Percentiles rank a stretch among this genome's conserved stretches.
Conservation (phyloP, 1,140 invertebrate genomes). For the Nymphalis io region DNA sequence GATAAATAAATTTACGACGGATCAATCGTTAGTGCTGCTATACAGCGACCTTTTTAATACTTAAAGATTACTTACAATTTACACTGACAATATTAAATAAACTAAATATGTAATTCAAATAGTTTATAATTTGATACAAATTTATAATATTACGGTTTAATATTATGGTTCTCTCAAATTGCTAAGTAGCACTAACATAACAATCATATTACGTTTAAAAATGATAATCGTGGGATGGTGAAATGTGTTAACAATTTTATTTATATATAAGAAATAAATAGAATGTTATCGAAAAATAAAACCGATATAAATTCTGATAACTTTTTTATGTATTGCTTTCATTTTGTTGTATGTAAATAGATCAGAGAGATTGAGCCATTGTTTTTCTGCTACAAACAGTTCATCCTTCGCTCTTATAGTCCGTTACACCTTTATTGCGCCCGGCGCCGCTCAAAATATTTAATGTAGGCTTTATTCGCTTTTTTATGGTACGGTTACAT, state of each 20-base stretch:
- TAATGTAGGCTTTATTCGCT: conserved; percentile 4
- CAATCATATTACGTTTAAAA: too few relatives aligned
- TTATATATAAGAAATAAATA: too few relatives aligned
- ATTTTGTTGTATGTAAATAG: conserved; percentile 1
- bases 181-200: too few relatives aligned
- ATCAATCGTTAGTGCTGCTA: conserved; percentile 8
- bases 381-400: conserved; percentile 25
- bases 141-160: too few relatives aligned
- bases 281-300: too few relatives aligned
- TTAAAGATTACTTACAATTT: background rate
- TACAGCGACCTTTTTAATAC: background rate
- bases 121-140: background rate
- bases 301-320: too few relatives aligned
- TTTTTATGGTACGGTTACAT: conserved; percentile 19
- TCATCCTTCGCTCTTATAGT: conserved; percentile 14
- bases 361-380: background rate
- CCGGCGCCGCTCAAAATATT: conserved; percentile 22
- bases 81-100: background rate
- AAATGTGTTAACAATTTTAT: too few relatives aligned
- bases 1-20: conserved; percentile 27
- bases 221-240: too few relatives aligned
- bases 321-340: too few relatives aligned
- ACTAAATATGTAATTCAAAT: background rate
- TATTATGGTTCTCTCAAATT: too few relatives aligned
- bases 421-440: conserved; percentile 30